Conservation (phyloP, 1,140 invertebrate species). For the Coelopa frigida region DNA sequence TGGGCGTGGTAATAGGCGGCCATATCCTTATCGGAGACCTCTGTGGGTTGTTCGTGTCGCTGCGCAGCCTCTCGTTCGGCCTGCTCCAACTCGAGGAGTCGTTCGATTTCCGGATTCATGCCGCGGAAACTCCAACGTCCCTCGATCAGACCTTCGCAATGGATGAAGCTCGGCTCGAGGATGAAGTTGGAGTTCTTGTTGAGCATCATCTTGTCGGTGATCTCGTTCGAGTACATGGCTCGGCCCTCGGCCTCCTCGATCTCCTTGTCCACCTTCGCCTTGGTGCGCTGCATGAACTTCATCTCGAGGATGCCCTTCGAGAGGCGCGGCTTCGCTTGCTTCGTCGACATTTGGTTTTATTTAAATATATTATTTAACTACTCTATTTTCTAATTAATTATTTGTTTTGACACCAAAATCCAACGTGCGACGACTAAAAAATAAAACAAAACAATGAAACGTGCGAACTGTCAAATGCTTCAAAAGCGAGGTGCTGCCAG, state of each 20-base stretch:
- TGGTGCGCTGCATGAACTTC: constrained; percentile 88
- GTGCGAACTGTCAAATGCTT: too few species aligned
- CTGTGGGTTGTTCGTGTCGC: constrained; percentile 46
- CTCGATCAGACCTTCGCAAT: constrained; percentile 67
- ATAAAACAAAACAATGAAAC: too few species aligned
- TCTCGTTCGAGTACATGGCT: constrained; percentile 53
- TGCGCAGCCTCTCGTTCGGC: constrained; percentile 36
- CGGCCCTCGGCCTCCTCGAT: constrained; percentile 61
- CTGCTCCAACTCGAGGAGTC: constrained; percentile 55
- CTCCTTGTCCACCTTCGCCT: constrained; percentile 70
- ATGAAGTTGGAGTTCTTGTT: constrained; percentile 57
- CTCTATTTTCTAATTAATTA: too few species aligned
- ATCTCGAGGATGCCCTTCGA: constrained; percentile 67
- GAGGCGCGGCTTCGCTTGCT: constrained; percentile 45
- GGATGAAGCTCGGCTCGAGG: constrained; percentile 67
- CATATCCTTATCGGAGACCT: constrained; percentile 67
- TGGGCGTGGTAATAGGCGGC: constrained; percentile 47
- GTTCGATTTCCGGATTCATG: constrained; percentile 83
- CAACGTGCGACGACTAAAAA: too few species aligned
- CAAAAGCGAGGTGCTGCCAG: too few species aligned
- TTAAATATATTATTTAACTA: too few species aligned
- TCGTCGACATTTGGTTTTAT: constrained; percentile 34
- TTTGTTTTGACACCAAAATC: too few species aligned
- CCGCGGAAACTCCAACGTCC: constrained; percentile 80
- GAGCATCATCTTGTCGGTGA: constrained; percentile 55